Percentiles rank a stretch among this genome's conserved stretches.
phyloP scores from a whole-genome alignment of 2,797 vertebrate species.

The Danio jaintianensis region DNA sequence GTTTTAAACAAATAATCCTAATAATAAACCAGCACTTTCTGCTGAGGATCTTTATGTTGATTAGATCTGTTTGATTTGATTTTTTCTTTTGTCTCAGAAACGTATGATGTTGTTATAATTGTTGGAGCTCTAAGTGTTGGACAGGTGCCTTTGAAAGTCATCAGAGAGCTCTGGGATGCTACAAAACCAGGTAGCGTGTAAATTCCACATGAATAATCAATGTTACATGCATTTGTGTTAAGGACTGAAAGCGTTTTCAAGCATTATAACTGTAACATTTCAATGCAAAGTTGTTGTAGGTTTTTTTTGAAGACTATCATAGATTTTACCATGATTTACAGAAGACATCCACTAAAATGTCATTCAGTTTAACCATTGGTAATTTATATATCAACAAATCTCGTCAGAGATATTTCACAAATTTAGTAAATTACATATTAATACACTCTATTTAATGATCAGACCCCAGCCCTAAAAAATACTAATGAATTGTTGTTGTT shows the following conservation, averaged over 20 bases:
- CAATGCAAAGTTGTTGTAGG: too few relatives aligned
- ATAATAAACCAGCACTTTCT: background rate
- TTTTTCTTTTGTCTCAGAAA: constrained; percentile 64
- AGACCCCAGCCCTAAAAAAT: too few relatives aligned
- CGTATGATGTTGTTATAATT: constrained; percentile 84
- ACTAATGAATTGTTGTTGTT: too few relatives aligned
- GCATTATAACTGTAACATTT: background rate
- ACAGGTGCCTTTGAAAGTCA: constrained; percentile 76
- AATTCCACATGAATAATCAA: background rate
- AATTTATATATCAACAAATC: too few relatives aligned
- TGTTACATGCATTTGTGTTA: too few relatives aligned
- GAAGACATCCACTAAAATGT: too few relatives aligned
- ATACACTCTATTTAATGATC: too few relatives aligned
- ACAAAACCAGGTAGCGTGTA: constrained; percentile 81
- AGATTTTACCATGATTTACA: too few relatives aligned
- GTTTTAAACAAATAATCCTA: background rate
- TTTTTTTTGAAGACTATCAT: too few relatives aligned
- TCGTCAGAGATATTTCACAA: too few relatives aligned
- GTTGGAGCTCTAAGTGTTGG: constrained; percentile 85
- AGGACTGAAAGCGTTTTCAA: background rate
- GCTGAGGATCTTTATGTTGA: background rate
- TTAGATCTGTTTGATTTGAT: background rate
- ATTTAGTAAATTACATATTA: too few relatives aligned
- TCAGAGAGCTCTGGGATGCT: constrained; percentile 81
- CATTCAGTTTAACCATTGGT: too few relatives aligned